Evolutionary conservation across 2,888 invertebrate genomes (phyloP), one percentile per base, ranked within the genome.

Genomic region (Alcis repandata): DNA sequence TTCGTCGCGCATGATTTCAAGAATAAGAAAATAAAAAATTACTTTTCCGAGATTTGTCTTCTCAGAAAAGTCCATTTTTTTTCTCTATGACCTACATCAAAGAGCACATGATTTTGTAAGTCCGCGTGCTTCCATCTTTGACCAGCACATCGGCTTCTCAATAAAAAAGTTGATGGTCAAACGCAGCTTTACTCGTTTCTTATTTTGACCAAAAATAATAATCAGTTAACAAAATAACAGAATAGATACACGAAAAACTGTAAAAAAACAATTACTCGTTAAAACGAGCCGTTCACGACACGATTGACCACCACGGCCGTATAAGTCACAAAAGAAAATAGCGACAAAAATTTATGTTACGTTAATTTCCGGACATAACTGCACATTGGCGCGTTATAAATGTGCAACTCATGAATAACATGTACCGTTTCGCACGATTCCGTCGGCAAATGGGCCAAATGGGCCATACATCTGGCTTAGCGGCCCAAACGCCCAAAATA

Each of bases 391-490:
- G 76, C 76, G 80, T 83, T 85, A 88, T 90, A 89, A 89, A 88
- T 89, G 87, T 79, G 74, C 68, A 72, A 73, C 75, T 83, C 84
- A 87, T 91, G 89, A 88, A 90, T 90, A 86, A 88, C 88, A 83
- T 79, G 85, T 82, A 80, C 75, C 84, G 83, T 83, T 86, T 82
- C 81, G 83, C 86, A 76, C 87, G 86, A 85, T 84, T 84, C 84
- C 83, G 87, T 86, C 86, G 81, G 84, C 85, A 86, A 91, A 91
- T 90, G 89, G 89, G 74, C 89, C 85, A 90, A 91, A 91, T 90
- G 89, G 89, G 73, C 88, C 84, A 90, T 91, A 90, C 82, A 84
- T 91, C 89, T 87, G 82, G 90, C 90, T 92, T 91, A 91, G 86
- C 84, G 88, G 82, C 87, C 88, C 86, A 87, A 89, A 87, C 86